Base-by-base conservation (phyloP, 2,113 vertebrate species). In the Syrrhaptes paradoxus region DNA sequence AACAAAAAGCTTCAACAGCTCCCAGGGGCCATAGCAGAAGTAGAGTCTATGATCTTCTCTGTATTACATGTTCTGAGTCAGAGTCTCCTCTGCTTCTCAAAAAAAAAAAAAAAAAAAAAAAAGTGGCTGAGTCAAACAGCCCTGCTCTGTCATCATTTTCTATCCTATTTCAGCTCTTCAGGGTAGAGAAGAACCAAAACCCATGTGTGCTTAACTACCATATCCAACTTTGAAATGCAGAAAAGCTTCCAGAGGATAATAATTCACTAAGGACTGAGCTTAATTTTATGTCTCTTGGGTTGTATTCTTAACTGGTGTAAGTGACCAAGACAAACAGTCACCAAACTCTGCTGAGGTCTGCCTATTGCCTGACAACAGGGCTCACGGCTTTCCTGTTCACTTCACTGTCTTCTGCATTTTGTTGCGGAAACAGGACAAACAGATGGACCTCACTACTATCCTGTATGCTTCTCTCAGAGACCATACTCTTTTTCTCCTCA, bases 1-100 rank as follows among this genome's bases (percentile, higher is more conserved):
- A 91, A 82, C 38, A 92, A 76, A 95, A 83, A 49, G 66, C 66
- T 89, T 29, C n/a, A 93, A 48, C 26, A 75, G 46, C 21, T 94
- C 58, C 71, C 7, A 5, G 31, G 62, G 46, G 22, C 43, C 26
- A 38, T 0, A 78, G 62, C 29, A 89, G 55, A 58, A 80, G 28
- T 10, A 61, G 28, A 81, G 74, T 31, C 81, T 94, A 29, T 91
- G 74, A 78, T 82, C 52, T 70, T 79, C 66, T 78, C 74, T 82
- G 45, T 82, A 72, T 81, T 78, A 71, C 43, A 41, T 36, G 13
- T 51, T 87, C 52, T 91, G 65, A 94, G 76, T 66, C 21, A 89
- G n/a, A 57, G 6, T 29, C 32, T 77, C 58, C 51, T 57, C 54
- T 51, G 45, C 41, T 75, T 67, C 46, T 36, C 24, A 58, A 17